These are phyloP conservation scores for Romanogobio albipinnatus DNA, from an alignment of 2,113 vertebrate species.

Conservation along the genomic window DNA sequence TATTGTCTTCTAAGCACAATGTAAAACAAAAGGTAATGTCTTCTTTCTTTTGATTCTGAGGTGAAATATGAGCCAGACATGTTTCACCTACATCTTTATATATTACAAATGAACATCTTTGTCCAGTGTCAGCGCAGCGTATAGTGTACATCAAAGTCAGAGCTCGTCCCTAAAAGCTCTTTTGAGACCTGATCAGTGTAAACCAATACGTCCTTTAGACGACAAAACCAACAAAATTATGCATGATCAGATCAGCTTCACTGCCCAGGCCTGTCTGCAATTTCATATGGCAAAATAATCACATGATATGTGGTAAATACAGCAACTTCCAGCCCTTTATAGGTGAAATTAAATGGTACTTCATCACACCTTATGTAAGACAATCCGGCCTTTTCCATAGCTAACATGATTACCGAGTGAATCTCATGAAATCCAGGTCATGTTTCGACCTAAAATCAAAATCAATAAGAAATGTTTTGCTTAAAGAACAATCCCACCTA, in stretches of 20 bases:
- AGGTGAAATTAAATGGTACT: slow-evolving; percentile 56
- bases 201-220: slow-evolving; percentile 41
- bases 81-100: background rate
- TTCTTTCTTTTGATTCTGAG: background rate
- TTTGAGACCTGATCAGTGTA: slow-evolving; percentile 39
- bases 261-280: background rate
- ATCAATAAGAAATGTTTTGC: background rate
- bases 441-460: background rate
- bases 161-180: slow-evolving; percentile 28
- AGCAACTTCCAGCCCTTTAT: slow-evolving; percentile 75
- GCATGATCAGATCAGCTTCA: slow-evolving; percentile 21
- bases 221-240: slow-evolving; percentile 11
- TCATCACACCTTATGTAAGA: slow-evolving; percentile 36
- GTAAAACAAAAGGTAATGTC: too few relatives aligned
- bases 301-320: slow-evolving; percentile 62
- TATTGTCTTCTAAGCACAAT: background rate
- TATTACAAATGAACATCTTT: slow-evolving; percentile 18
- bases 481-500: background rate
- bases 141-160: background rate
- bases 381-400: slow-evolving; percentile 39
- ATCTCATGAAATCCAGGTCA: background rate
- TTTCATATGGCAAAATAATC: slow-evolving; percentile 55
- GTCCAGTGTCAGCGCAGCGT: slow-evolving; percentile 28
- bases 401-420: background rate
- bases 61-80: background rate